Percentiles rank a stretch among this genome's conserved stretches.
phyloP scores from a whole-genome alignment of 2,113 vertebrate genomes.

The Asarcornis scutulata region DNA sequence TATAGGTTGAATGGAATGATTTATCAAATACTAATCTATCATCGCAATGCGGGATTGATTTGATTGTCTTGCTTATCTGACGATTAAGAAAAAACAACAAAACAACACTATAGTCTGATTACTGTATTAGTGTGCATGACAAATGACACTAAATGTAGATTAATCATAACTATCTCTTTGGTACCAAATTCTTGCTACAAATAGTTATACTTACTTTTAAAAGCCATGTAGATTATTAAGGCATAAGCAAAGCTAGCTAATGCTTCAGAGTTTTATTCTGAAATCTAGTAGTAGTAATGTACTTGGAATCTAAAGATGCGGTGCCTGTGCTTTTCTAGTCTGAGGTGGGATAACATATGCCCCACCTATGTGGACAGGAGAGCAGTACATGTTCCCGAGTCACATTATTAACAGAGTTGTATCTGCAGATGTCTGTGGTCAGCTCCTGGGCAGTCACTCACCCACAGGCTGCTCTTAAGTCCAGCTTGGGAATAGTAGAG shows the following conservation, averaged over 20 bases:
- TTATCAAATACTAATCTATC: neutral
- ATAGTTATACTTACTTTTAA: neutral
- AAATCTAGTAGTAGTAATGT: neutral
- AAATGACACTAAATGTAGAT: neutral
- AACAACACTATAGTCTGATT: neutral
- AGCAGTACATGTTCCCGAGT: neutral
- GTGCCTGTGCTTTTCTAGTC: neutral
- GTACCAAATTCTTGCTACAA: neutral
- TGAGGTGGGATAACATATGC: neutral
- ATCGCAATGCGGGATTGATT: neutral
- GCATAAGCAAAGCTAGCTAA: neutral
- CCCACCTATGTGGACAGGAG: neutral
- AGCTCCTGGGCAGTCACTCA: neutral
- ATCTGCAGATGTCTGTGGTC: neutral
- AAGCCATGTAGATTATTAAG: neutral
- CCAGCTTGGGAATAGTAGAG: neutral
- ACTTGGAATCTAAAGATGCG: rapidly evolving
- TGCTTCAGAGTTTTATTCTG: neutral
- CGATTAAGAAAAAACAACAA: neutral
- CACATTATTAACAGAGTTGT: neutral
- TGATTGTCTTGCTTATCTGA: neutral
- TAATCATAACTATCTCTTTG: neutral
- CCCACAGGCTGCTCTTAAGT: neutral
- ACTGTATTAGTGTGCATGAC: neutral
- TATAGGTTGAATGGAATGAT: neutral